Conservation (phyloP, 2,888 invertebrate genomes). For the Epicampocera succincta region DNA sequence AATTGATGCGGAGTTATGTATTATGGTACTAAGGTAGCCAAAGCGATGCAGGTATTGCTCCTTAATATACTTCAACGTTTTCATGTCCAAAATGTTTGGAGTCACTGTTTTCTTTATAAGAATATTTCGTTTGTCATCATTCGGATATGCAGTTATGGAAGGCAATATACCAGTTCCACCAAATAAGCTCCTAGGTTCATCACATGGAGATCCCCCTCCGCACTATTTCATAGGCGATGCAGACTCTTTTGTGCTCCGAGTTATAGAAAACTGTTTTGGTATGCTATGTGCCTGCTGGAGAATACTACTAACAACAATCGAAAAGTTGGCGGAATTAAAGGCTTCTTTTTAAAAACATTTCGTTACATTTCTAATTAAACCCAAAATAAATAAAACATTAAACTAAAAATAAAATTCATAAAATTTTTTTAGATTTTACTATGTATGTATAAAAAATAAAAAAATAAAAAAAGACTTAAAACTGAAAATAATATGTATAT, state of each 20-base stretch:
- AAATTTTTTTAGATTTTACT: too few species aligned
- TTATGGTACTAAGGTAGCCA: too few species aligned
- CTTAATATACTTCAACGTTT: not conserved
- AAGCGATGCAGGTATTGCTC: too few species aligned
- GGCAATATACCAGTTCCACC: not conserved
- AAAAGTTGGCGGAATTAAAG: conserved; percentile 2
- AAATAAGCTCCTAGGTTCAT: not conserved
- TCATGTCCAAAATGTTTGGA: not conserved
- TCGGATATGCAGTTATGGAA: not conserved
- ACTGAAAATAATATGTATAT: too few species aligned
- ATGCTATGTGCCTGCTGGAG: conserved; percentile 13
- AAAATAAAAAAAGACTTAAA: too few species aligned
- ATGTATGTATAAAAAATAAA: too few species aligned
- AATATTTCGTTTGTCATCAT: not conserved
- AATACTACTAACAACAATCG: conserved; percentile 12
- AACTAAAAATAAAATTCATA: too few species aligned
- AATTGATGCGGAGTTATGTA: conserved; percentile 8
- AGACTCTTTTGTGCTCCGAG: conserved; percentile 21
- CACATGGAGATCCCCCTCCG: not conserved
- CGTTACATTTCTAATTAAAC: too few species aligned
- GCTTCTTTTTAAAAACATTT: too few species aligned
- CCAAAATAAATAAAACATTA: too few species aligned
- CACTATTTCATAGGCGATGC: not conserved
- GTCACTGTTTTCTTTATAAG: not conserved
- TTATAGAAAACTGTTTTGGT: conserved; percentile 23